Percentiles rank a stretch among this genome's conserved stretches.
These are phyloP conservation scores for western clawed frog (Xenopus tropicalis) DNA, from an alignment of 2,113 vertebrate genomes.

Conservation along the genomic window DNA sequence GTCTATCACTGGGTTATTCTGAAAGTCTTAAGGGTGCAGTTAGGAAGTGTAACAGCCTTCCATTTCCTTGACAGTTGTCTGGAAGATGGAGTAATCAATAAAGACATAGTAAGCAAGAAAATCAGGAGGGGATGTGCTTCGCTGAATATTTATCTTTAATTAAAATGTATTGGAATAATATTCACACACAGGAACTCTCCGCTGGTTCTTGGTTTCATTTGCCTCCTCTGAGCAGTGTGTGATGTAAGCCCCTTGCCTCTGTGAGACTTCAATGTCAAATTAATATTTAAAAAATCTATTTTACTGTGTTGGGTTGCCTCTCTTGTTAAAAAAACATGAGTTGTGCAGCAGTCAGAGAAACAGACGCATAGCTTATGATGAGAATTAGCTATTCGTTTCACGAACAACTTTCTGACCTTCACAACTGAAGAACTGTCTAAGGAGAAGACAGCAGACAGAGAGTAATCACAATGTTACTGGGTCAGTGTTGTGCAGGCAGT, in stretches of 20 bases:
- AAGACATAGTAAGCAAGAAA: conserved; percentile 23
- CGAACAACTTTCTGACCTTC: conserved; percentile 39
- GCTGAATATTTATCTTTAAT: conserved; percentile 43
- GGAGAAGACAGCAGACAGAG: conserved; percentile 15
- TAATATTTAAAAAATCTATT: conserved; percentile 42
- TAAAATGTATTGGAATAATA: conserved; percentile 38
- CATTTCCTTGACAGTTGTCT: conserved; percentile 26
- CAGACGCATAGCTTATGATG: conserved; percentile 31
- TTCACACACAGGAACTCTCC: conserved; percentile 16
- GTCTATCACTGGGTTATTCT: conserved; percentile 9
- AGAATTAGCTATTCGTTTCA: conserved; percentile 35
- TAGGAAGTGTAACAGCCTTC: conserved; percentile 21
- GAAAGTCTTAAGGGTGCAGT: conserved; percentile 31
- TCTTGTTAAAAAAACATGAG: conserved; percentile 39
- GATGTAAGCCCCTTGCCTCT: conserved; percentile 8
- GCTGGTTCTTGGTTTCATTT: conserved; percentile 8
- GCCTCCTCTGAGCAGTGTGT: conserved; percentile 7
- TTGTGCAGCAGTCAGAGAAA: conserved; percentile 21
- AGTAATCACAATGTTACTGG: conserved; percentile 27
- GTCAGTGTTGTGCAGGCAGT: background rate
- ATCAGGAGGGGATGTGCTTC: conserved; percentile 34
- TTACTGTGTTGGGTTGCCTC: conserved; percentile 25
- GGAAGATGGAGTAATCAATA: conserved; percentile 34
- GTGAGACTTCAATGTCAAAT: conserved; percentile 41
- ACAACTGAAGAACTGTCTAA: conserved; percentile 25